Evolutionary conservation across 2,797 vertebrate species (phyloP).

Genomic region (Meriones psammophilus): DNA sequence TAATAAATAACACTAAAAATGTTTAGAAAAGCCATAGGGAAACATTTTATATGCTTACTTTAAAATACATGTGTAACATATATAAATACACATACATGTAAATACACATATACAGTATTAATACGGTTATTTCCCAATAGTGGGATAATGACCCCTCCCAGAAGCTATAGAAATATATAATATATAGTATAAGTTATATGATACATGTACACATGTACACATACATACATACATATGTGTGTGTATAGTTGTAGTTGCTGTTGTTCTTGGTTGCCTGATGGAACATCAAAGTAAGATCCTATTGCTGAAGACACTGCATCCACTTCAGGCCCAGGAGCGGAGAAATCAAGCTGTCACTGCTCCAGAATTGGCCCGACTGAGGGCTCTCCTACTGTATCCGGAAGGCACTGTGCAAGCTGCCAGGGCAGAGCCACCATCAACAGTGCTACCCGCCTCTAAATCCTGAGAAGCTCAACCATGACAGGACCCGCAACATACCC

Average conservation of each 20-base stretch:
- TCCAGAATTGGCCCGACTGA: not conserved
- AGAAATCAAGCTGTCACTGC: not conserved
- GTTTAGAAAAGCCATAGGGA: not conserved
- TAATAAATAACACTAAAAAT: not conserved
- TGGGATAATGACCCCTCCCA: not conserved
- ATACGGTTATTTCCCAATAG: too few species aligned
- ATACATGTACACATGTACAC: too few species aligned
- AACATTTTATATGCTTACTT: not conserved
- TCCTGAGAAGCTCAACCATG: not conserved
- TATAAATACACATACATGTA: not conserved
- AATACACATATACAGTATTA: not conserved
- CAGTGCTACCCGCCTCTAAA: not conserved
- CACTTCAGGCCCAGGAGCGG: not conserved
- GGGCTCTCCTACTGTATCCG: not conserved
- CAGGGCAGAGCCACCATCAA: not conserved
- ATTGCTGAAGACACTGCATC: not conserved
- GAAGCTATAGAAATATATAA: not conserved
- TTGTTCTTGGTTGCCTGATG: not conserved
- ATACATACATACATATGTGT: too few species aligned
- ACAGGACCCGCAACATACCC: not conserved
- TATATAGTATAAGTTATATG: too few species aligned
- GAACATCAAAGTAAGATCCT: not conserved
- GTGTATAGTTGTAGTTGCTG: not conserved
- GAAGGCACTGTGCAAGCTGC: not conserved
- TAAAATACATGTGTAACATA: not conserved